Evolutionary conservation across 2,888 invertebrate species (phyloP).

Genomic region (Macaria notata): DNA sequence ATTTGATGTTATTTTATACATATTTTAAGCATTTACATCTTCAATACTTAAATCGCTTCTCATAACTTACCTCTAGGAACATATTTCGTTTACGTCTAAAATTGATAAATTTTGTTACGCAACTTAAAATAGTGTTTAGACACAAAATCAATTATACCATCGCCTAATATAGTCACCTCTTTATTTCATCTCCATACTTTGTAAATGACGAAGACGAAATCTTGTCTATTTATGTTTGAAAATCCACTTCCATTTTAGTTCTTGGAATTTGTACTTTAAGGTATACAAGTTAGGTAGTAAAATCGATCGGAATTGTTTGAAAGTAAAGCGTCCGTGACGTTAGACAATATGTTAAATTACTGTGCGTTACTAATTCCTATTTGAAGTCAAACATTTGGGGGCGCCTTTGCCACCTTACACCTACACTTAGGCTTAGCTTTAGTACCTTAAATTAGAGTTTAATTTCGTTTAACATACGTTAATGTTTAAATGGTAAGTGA

Average conservation of each 20-base stretch:
- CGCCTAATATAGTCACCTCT: slow-evolving; percentile 30
- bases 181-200: slow-evolving; percentile 25
- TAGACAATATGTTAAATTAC: slow-evolving; percentile 51
- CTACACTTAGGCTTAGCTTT: slow-evolving; percentile 15
- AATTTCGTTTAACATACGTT: background rate
- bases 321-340: slow-evolving; percentile 42
- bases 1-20: no score
- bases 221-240: slow-evolving; percentile 36
- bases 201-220: slow-evolving; percentile 31
- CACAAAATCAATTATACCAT: slow-evolving; percentile 22
- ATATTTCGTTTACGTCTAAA: background rate
- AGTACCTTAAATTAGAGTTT: slow-evolving; percentile 4
- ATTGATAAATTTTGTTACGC: slow-evolving; percentile 8
- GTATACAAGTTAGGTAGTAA: fast-evolving
- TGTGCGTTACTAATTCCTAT: slow-evolving; percentile 59
- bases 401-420: slow-evolving; percentile 29
- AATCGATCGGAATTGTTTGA: slow-evolving; percentile 19
- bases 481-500: slow-evolving; percentile 2
- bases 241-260: slow-evolving; percentile 8
- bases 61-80: no score
- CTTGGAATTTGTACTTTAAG: slow-evolving; percentile 20
- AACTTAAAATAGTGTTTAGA: slow-evolving; percentile 13
- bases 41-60: no score
- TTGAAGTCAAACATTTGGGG: slow-evolving; percentile 64
- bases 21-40: no score